A percentile compares a stretch with the other conserved stretches of the same genome.
These are phyloP conservation scores for Magallana nippona DNA, from an alignment of 2,888 invertebrate species.

Conservation along the genomic window DNA sequence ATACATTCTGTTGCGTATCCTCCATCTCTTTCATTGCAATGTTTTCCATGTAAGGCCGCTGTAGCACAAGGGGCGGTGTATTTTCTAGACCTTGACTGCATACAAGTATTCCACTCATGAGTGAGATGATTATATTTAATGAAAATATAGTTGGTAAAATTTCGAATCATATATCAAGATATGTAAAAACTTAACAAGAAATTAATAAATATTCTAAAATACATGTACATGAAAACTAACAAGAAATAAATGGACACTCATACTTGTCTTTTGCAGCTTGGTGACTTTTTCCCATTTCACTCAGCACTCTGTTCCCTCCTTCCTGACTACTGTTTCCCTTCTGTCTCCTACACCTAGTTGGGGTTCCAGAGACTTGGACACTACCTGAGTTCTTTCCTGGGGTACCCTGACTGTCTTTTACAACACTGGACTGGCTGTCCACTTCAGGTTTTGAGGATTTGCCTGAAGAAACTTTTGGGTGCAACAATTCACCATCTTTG, in stretches of 20 bases:
- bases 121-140: too few species aligned
- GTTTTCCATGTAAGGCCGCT: slow-evolving; percentile 34
- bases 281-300: slow-evolving; percentile 35
- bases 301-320: background rate
- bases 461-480: slow-evolving; percentile 37
- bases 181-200: too few species aligned
- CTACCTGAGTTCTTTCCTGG: background rate
- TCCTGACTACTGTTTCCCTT: background rate
- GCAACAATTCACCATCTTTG: slow-evolving; percentile 50
- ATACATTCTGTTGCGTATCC: slow-evolving; percentile 34
- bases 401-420: background rate
- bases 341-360: background rate
- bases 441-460: background rate
- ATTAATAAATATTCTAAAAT: background rate
- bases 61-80: slow-evolving; percentile 50
- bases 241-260: background rate
- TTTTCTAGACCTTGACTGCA: slow-evolving; percentile 8
- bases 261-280: background rate
- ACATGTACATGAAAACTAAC: background rate
- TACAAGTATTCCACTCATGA: background rate
- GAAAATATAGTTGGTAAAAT: too few species aligned
- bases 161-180: too few species aligned
- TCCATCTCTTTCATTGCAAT: background rate
- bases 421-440: background rate
- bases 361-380: background rate